A percentile compares a stretch with the other conserved stretches of the same genome.
Conservation (phyloP, 2,797 vertebrate genomes). For the Sphenopsis melanotis region DNA sequence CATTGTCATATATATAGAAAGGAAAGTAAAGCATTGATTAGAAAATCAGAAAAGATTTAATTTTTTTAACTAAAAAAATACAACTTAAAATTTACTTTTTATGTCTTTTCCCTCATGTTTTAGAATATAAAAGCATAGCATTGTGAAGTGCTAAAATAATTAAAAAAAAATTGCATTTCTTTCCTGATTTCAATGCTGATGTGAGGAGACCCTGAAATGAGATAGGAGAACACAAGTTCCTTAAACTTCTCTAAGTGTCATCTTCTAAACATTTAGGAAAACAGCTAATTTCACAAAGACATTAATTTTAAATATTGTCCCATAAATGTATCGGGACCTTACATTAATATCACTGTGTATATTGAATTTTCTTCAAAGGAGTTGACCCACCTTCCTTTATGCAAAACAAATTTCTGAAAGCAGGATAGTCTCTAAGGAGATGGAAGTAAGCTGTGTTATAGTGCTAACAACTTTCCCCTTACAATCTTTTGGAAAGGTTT, state of each 20-base stretch:
- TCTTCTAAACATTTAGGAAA: not conserved
- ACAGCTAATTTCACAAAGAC: not conserved
- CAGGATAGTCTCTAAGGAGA: not conserved
- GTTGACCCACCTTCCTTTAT: not conserved
- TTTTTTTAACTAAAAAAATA: not conserved
- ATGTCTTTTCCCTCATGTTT: not conserved
- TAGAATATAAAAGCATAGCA: not conserved
- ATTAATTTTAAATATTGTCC: not conserved
- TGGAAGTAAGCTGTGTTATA: not conserved
- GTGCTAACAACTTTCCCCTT: not conserved
- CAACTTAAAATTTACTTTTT: not conserved
- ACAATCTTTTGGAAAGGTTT: fast-evolving
- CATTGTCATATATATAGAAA: not conserved
- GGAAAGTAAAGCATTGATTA: not conserved
- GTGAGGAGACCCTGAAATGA: not conserved
- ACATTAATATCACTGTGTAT: not conserved
- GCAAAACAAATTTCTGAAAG: not conserved
- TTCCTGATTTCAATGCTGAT: not conserved
- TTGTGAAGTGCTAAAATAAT: not conserved
- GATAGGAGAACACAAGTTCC: not conserved
- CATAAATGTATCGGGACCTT: not conserved
- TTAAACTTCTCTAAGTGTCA: not conserved
- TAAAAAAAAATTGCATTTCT: not conserved
- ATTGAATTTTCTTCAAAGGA: not conserved
- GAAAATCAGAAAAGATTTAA: not conserved